Base-by-base conservation (phyloP, 2,113 vertebrate species). In the Phaethornis superciliosus region DNA sequence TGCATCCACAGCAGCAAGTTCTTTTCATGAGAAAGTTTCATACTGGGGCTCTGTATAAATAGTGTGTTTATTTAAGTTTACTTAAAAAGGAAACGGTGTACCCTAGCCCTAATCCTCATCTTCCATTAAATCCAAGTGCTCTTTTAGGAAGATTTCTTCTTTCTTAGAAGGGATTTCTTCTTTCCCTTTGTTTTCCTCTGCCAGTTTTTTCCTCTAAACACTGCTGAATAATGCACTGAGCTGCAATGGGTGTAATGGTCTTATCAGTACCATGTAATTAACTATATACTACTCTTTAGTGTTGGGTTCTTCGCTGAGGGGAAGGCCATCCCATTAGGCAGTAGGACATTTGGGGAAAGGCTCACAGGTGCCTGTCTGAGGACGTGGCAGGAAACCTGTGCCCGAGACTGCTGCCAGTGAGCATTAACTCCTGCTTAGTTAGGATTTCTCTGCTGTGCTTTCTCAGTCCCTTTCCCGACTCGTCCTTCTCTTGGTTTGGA, bases 211-310 rank as follows among this genome's bases (percentile, higher is more conserved):
- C 28, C 79, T 67, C 26, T 1, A 3, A 71, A 49, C 42, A 35
- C 46, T 15, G 18, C 42, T 92, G 74, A 85, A 90, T 93, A 94
- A 95, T 84, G 76, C 52, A 82, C 58, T 69, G 88, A 35, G 67
- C 81, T 52, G 40, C 37, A 63, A 70, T 70, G 78, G 65, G 12
- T 44, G 18, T 13, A 47, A 51, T 15, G 60, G 32, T 71, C 28
- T 92, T 83, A 8, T 44, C 65, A 16, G 26, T 49, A 7, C 21
- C 30, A 0, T 4, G 3, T 79, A 67, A 85, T 90, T 85, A 90
- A 82, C 87, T 94, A 37, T 84, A 92, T 82, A 71, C 59, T 86
- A 0, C 86, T 69, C 11, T 49, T 64, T 18, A 10, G 32, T 67
- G 70, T 65, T 42, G 0, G 6, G 21, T 28, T 56, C 3, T 37